Percentiles rank a stretch among this genome's conserved stretches.
Conservation (phyloP, 2,113 vertebrate species). For the Setophaga coronata region DNA sequence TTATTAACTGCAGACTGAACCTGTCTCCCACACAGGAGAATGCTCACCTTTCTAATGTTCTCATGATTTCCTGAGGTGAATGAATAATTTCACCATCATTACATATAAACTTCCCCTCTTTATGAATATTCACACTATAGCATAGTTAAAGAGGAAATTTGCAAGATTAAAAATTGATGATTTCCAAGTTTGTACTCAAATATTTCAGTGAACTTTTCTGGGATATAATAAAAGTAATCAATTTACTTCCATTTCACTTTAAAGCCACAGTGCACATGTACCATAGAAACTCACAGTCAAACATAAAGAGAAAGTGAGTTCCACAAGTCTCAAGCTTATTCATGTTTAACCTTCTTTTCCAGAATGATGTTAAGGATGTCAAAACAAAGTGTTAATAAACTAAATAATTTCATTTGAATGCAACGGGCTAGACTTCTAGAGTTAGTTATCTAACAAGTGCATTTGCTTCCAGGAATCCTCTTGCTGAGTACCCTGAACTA, state of each 20-base stretch:
- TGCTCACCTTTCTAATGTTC: not conserved
- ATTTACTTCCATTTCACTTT: not conserved
- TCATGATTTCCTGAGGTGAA: not conserved
- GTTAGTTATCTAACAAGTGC: not conserved
- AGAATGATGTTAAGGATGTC: not conserved
- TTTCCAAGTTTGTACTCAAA: not conserved
- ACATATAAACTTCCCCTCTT: not conserved
- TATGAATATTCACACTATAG: not conserved
- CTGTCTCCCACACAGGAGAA: not conserved
- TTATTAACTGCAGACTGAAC: not conserved
- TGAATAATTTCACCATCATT: not conserved
- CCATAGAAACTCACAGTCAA: not conserved
- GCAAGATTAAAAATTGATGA: not conserved
- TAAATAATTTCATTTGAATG: not conserved
- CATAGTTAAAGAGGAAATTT: not conserved
- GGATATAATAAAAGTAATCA: not conserved
- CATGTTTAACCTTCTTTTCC: not conserved
- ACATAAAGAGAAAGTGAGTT: not conserved
- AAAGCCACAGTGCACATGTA: not conserved
- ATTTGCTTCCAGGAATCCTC: not conserved
- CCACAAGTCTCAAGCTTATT: not conserved
- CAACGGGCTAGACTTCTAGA: not conserved
- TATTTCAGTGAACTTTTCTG: not conserved
- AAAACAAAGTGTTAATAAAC: not conserved
- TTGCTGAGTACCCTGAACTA: not conserved